phyloP scores from a whole-genome alignment of 1,140 invertebrate species.

The Stegodyphus mimosarum region DNA sequence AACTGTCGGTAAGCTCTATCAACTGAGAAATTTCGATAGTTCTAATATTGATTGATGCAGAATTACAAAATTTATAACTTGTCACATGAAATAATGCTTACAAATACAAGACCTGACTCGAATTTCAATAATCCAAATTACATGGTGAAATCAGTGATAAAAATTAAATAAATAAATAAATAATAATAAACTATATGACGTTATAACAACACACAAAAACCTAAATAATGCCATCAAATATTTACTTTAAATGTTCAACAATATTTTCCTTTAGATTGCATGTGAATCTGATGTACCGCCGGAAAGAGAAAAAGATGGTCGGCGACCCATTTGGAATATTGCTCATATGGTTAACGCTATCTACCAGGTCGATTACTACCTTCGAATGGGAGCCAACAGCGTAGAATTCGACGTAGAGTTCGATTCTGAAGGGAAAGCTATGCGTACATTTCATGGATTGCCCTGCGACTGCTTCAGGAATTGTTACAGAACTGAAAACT shows the following conservation, averaged over 20 bases:
- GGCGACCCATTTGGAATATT: slow-evolving; percentile 62
- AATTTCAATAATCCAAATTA: no score
- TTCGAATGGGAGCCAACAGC: slow-evolving; percentile 62
- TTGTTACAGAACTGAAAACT: slow-evolving; percentile 57
- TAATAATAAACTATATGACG: no score
- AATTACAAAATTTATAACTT: no score
- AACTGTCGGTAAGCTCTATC: no score
- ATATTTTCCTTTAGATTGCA: background rate
- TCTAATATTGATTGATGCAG: no score
- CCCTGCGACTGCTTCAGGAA: slow-evolving; percentile 64
- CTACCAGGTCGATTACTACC: slow-evolving; percentile 60
- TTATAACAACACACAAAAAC: background rate
- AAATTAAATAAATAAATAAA: no score
- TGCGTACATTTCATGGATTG: slow-evolving; percentile 61
- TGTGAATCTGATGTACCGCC: background rate
- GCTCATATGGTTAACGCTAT: slow-evolving; percentile 64
- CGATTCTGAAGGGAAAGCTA: slow-evolving; percentile 54
- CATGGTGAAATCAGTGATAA: no score
- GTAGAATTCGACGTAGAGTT: slow-evolving; percentile 63
- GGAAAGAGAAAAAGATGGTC: background rate
- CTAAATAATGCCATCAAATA: background rate
- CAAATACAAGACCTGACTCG: no score
- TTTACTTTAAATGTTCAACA: background rate
- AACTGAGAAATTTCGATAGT: no score
- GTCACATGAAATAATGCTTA: no score